Percentiles rank a stretch among this genome's conserved stretches.
Conservation (phyloP, 2,797 vertebrate genomes). For the Acrossocheilus wenchowensis region DNA sequence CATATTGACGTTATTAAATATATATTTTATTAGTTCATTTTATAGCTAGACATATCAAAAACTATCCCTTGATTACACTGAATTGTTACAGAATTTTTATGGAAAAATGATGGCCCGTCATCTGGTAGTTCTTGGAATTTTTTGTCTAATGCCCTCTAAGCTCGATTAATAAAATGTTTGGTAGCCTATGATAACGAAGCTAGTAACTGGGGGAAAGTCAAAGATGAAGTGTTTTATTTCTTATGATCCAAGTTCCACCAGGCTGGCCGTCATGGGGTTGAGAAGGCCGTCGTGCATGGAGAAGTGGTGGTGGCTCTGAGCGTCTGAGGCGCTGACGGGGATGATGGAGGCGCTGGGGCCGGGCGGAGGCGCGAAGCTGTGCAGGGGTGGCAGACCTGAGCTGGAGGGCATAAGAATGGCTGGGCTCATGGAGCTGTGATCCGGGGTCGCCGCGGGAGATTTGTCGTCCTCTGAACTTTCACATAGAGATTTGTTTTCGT, state of each 20-base stretch:
- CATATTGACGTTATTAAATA: constrained; percentile 49
- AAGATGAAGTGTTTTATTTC: constrained; percentile 29
- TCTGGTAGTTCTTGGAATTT: constrained; percentile 45
- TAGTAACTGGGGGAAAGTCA: constrained; percentile 4
- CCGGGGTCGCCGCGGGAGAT: constrained; percentile 85
- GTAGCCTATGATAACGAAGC: constrained; percentile 33
- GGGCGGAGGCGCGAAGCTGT: constrained; percentile 82
- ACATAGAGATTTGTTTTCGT: constrained; percentile 84
- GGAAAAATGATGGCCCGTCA: constrained; percentile 26
- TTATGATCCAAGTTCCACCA: constrained; percentile 87
- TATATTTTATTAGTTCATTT: constrained; percentile 57
- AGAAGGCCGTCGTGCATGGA: constrained; percentile 87
- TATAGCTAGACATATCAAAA: constrained; percentile 62
- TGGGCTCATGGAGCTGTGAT: constrained; percentile 83
- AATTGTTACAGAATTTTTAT: constrained; percentile 36
- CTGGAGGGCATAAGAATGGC: constrained; percentile 81
- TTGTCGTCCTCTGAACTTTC: constrained; percentile 88
- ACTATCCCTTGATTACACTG: constrained; percentile 50
- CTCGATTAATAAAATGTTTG: constrained; percentile 22
- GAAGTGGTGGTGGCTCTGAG: constrained; percentile 80
- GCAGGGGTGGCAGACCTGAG: constrained; percentile 81
- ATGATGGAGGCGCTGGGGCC: constrained; percentile 78
- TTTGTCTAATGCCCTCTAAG: constrained; percentile 27
- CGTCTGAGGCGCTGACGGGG: constrained; percentile 77
- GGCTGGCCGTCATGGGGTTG: constrained; percentile 85